A percentile compares a stretch with the other conserved stretches of the same genome.
phyloP scores from a whole-genome alignment of 1,140 invertebrate genomes.

The Dysdera silvatica region DNA sequence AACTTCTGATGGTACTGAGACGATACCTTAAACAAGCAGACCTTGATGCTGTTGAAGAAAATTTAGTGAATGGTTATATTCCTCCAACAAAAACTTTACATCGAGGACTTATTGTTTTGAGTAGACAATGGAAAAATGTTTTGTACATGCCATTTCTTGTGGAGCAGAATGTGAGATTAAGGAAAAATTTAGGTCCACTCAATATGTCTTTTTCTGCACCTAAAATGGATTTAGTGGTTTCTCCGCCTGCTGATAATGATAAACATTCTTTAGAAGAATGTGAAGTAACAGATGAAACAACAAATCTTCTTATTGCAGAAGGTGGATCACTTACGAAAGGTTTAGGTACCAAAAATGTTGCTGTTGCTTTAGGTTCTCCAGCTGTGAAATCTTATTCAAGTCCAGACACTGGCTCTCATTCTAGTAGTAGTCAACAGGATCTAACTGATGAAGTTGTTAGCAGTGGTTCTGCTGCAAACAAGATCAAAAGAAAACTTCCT shows the following conservation, averaged over 20 bases:
- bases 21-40: slow-evolving; percentile 72
- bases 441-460: slow-evolving; percentile 35
- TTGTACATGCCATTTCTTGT: slow-evolving; percentile 84
- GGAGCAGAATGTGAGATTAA: slow-evolving; percentile 66
- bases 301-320: slow-evolving; percentile 64
- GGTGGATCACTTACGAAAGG: slow-evolving; percentile 38
- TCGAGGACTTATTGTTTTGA: slow-evolving; percentile 81
- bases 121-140: slow-evolving; percentile 93
- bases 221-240: slow-evolving; percentile 63
- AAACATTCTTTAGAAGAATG: slow-evolving; percentile 46
- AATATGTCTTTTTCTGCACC: slow-evolving; percentile 82
- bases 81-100: slow-evolving; percentile 81
- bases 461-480: slow-evolving; percentile 29
- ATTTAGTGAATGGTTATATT: slow-evolving; percentile 70
- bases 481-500: slow-evolving; percentile 44
- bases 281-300: slow-evolving; percentile 76
- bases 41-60: slow-evolving; percentile 65
- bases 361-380: background rate
- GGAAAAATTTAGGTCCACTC: slow-evolving; percentile 65
- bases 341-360: slow-evolving; percentile 1
- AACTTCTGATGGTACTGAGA: slow-evolving; percentile 79
- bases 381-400: slow-evolving; percentile 25
- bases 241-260: slow-evolving; percentile 39
- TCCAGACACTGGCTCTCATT: slow-evolving; percentile 27
- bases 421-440: slow-evolving; percentile 33